Evolutionary conservation across 2,113 vertebrate genomes (phyloP), one percentile per base, ranked within the genome.

Genomic region (Oryzias javanicus): DNA sequence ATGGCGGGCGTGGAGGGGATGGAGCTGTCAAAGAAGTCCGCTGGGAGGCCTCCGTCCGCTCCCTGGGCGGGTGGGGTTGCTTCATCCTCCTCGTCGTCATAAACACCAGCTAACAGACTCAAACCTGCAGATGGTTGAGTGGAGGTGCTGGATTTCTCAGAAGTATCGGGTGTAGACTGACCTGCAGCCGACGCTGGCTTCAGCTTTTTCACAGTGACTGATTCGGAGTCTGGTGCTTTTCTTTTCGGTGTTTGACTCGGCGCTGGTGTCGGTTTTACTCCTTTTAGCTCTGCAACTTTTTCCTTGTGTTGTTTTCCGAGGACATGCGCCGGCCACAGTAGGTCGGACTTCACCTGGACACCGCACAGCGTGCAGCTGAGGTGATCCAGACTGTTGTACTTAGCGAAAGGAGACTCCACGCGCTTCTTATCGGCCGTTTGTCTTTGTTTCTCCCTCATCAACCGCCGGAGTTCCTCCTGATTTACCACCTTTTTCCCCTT

Each of bases 291-390:
- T 5, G 82, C 82, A 45, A 95, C 89, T 65, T 89, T 96, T 72
- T 97, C 95, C 13, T 94, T 94, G 81, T 98, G 97, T 63, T 91
- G 94, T 74, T 94, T 97, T 7, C 97, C 95, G 46, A 98, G 92
- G 42, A 91, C 84, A 49, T 99, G 97, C 0, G 96, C 91, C 65
- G 95, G 93, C 97, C 97, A 99, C 70, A 99, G 88, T 5, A 95
- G 88, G 29, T 98, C 95, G 12, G 86, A 90, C 88, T 96, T 98
- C 0, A 99, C 91, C n/a, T 92, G 88, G 16, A 86, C 80, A 67
- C 90, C 92, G 82, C 97, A 99, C 22, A 99, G 61, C 1, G 79
- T 67, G 48, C 97, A 99, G 42, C 90, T 94, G 49, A 99, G 86
- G 61, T 96, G 95, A 0, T 93, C 96, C 52, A 95, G 76, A 49